Evolutionary conservation across 2,888 invertebrate species (phyloP).

Genomic region (Leptinotarsa rubiginosa): DNA sequence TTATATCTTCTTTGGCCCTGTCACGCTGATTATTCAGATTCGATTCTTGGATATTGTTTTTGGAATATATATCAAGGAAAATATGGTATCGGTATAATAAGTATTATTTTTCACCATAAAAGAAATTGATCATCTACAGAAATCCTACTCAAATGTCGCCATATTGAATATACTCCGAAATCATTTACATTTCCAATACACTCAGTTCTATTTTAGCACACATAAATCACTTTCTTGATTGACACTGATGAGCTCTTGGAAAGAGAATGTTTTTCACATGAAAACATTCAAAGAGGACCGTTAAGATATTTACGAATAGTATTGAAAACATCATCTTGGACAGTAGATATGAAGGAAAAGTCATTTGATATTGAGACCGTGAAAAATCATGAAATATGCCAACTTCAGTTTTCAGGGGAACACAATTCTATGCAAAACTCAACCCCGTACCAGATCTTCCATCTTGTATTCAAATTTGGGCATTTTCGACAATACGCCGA

Average conservation of each 20-base stretch:
- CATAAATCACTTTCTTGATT: neutral
- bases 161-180: neutral
- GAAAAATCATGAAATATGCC: too few relatives aligned
- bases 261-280: neutral
- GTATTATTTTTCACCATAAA: too few relatives aligned
- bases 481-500: too few relatives aligned
- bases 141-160: neutral
- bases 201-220: neutral
- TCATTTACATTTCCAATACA: neutral
- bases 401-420: too few relatives aligned
- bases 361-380: too few relatives aligned
- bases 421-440: too few relatives aligned
- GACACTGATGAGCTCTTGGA: slow-evolving; percentile 6
- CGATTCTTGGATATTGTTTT: slow-evolving; percentile 14
- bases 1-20: slow-evolving; percentile 7
- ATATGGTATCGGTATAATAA: too few relatives aligned
- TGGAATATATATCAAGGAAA: neutral
- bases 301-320: neutral
- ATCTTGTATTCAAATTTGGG: too few relatives aligned
- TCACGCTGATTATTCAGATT: neutral
- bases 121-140: too few relatives aligned
- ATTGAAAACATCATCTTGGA: slow-evolving; percentile 8
- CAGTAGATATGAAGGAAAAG: too few relatives aligned
- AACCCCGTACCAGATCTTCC: too few relatives aligned
- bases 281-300: neutral